These are phyloP conservation scores for Nyleta sp. DNA, from an alignment of 2,888 invertebrate species.

Conservation along the genomic window DNA sequence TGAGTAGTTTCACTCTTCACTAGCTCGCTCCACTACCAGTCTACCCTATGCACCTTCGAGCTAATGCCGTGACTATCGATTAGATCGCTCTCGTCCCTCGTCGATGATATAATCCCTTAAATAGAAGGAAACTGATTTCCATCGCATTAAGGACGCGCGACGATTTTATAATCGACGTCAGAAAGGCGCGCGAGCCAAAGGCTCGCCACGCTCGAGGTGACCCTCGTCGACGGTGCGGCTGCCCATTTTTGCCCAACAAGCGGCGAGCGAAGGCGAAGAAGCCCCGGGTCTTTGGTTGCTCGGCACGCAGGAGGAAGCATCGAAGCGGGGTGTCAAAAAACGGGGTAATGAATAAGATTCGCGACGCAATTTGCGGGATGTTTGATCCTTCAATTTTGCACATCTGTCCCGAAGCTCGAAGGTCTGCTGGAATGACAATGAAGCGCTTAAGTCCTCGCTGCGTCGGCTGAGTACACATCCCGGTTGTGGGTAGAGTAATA, in stretches of 20 bases:
- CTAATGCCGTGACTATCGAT: conserved; percentile 54
- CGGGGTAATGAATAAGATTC: conserved; percentile 20
- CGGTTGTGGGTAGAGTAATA: conserved; percentile 68
- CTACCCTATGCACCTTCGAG: conserved; percentile 48
- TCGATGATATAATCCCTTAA: conserved; percentile 50
- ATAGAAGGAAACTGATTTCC: conserved; percentile 56
- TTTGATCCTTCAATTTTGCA: conserved; percentile 77
- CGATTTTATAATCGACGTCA: conserved; percentile 23
- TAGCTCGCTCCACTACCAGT: conserved; percentile 66
- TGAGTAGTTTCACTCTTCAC: conserved; percentile 82
- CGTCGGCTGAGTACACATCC: conserved; percentile 79
- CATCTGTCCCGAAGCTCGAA: conserved; percentile 77
- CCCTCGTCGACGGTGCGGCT: conserved; percentile 12
- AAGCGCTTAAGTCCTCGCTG: conserved; percentile 78
- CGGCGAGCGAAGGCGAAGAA: not conserved
- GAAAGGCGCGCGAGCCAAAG: conserved; percentile 29
- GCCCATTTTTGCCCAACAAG: conserved; percentile 29
- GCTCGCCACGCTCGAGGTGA: conserved; percentile 27
- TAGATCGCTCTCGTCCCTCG: conserved; percentile 25
- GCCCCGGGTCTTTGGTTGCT: not conserved
- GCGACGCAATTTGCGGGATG: conserved; percentile 33
- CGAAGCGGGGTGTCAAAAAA: conserved; percentile 6
- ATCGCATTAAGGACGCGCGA: conserved; percentile 38
- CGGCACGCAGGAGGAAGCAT: no score
- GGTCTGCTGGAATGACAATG: conserved; percentile 78